Base-by-base conservation (phyloP, 2,888 invertebrate species). In the Drosophila planitibia region DNA sequence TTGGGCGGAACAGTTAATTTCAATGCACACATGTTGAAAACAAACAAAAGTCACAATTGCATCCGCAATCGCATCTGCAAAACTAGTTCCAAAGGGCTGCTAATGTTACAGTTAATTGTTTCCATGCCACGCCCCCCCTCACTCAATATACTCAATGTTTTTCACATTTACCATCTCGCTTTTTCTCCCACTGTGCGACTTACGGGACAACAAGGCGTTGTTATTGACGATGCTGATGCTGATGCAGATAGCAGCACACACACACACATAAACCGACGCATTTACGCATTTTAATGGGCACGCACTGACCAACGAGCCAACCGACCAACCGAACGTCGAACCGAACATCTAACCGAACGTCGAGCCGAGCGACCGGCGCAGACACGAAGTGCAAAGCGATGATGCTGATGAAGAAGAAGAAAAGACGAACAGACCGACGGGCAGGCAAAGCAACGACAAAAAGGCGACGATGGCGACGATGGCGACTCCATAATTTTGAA, bases 271-370 rank as follows among this genome's bases (percentile, higher is more conserved):
- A 33, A 28, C 12, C 62, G 10, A 47, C 22, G 37, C 82, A 90
- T 82, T 90, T 85, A 85, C 90, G 89, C 88, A 85, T 85, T 90
- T 85, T 87, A 87, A 87, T 88, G 82, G 72, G 59, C 60, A 76
- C 87, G 69, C 78, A 85, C 88, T 85, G 85, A 85, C 88, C 88
- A 86, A 63, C 22, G 44, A 58, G 16, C 16, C 22, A 16, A 22
- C 64, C 44, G 58, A 60, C 44, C 51, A 12, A 22, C 10, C 28
- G 39, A 39, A 25, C 39, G 37, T n/a, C 55, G 14, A 28, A 19
- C 55, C 55, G 37, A 54, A 16, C 22, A 1, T 44, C 44, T 6
- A 10, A 28, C 16, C 37, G 37, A 52, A 19, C 22, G 53, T 7
- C 22, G 22, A 22, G 22, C 44, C 44, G 44, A 44, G 41, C 47